Evolutionary conservation across 2,797 vertebrate species (phyloP), one percentile per base, ranked within the genome.

Genomic region (Pipistrellus nathusii): DNA sequence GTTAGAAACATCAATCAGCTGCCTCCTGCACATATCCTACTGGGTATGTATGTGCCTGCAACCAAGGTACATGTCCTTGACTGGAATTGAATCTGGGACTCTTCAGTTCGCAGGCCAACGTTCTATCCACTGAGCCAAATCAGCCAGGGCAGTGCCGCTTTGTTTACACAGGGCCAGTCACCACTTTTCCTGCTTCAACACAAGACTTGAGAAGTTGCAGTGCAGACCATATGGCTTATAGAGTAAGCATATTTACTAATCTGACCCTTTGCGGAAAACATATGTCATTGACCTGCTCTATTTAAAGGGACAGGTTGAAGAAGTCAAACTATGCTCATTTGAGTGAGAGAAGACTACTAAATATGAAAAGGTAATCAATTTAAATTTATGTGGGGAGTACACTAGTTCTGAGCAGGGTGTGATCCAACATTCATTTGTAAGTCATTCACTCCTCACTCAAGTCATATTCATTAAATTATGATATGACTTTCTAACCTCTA

Each of bases 361-460:
- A 59, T 48, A 71, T 46, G 23, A 15, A 87, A 66, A 75, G 12
- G 10, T 71, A 80, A 66, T 48, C 25, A 20, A n/a, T 75, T 81
- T 82, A 68, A 87, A 53, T 55, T 71, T 69, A 15, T 9, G 11
- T 20, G 13, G 20, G 30, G 66, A 93, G 12, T 38, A 38, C 21
- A 8, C 48, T 91, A 44, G 55, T 94, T 94, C 20, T 90, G 35
- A 95, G 51, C 38, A 75, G 82, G 25, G 2, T 41, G 4, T 83
- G 25, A 85, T 51, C 35, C 30, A 88, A 66, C 88, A 87, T 88
- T 57, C 30, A 75, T 46, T 78, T 81, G 17, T 59, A 93, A 90
- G 46, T 75, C 46, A 64, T 25, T 82, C 77, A 73, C 55, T 59
- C 20, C 13, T 85, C 20, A 62, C 27, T 48, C 11, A 14, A 14